phyloP scores from a whole-genome alignment of 2,888 invertebrate genomes.

The Hirudinaria manillensis region DNA sequence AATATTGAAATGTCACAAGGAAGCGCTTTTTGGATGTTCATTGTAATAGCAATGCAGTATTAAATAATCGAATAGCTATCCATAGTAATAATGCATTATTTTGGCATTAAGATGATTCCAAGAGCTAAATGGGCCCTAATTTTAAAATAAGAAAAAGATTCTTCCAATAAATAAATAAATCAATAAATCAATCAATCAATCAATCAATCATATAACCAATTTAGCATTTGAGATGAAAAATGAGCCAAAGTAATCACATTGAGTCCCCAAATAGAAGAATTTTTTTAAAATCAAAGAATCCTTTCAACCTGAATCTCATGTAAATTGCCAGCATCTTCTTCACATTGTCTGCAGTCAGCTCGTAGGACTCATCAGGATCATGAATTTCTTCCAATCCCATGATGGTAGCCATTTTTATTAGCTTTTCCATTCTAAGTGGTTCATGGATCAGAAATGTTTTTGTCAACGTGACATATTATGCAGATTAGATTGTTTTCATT shows the following conservation, averaged over 20 bases:
- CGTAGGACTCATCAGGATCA: conserved; percentile 49
- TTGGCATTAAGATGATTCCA: too few relatives aligned
- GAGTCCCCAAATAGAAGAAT: conserved; percentile 42
- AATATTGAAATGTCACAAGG: too few relatives aligned
- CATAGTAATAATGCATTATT: too few relatives aligned
- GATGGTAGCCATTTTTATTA: conserved; percentile 44
- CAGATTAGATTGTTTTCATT: neutral
- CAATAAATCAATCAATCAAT: too few relatives aligned
- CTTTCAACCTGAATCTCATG: conserved; percentile 47
- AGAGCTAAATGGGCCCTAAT: too few relatives aligned
- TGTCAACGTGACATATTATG: neutral
- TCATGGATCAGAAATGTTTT: neutral
- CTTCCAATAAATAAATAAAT: too few relatives aligned
- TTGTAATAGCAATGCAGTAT: too few relatives aligned
- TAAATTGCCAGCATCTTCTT: conserved; percentile 52
- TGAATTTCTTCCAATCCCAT: conserved; percentile 44
- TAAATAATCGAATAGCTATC: too few relatives aligned
- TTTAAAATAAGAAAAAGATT: too few relatives aligned
- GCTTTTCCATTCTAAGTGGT: conserved; percentile 39
- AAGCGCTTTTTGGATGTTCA: too few relatives aligned
- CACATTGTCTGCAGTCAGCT: conserved; percentile 51
- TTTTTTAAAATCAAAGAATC: conserved; percentile 35
- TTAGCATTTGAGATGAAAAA: neutral
- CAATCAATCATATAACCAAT: too few relatives aligned
- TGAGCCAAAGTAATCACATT: neutral